These are phyloP conservation scores for Cossypha niveicapilla DNA, from an alignment of 2,797 vertebrate genomes.

Conservation along the genomic window DNA sequence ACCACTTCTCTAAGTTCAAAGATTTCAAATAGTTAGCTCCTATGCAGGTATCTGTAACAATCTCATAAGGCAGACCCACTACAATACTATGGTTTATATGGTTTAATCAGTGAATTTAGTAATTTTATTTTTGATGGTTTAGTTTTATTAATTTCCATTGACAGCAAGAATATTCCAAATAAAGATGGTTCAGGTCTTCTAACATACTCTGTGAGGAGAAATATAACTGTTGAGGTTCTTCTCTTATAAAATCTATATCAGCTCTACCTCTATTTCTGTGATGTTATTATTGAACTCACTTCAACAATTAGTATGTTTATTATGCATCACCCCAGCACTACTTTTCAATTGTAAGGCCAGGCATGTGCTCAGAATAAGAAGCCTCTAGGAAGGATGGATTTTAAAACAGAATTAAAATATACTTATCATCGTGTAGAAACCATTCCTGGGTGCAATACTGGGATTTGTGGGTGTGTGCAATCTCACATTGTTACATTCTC, in stretches of 20 bases:
- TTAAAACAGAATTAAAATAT: not conserved
- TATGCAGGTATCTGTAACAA: not conserved
- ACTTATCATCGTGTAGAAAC: not conserved
- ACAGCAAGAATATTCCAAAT: not conserved
- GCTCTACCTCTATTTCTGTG: not conserved
- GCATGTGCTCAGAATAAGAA: not conserved
- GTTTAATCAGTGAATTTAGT: not conserved
- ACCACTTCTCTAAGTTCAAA: not conserved
- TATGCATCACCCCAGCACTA: not conserved
- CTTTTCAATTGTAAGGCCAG: not conserved
- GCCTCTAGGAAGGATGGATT: not conserved
- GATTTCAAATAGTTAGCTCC: not conserved
- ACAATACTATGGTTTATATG: not conserved
- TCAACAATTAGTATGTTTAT: not conserved
- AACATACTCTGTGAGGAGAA: not conserved
- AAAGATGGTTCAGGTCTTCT: not conserved
- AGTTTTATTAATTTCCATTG: not conserved
- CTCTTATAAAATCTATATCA: not conserved
- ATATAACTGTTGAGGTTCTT: rapidly evolving
- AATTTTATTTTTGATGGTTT: not conserved
- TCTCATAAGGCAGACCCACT: not conserved
- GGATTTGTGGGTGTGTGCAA: not conserved
- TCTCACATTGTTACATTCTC: not conserved
- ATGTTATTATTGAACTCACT: not conserved
- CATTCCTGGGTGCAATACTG: not conserved